These are phyloP conservation scores for Zootermopsis nevadensis DNA, from an alignment of 2,888 invertebrate species.

Conservation along the genomic window DNA sequence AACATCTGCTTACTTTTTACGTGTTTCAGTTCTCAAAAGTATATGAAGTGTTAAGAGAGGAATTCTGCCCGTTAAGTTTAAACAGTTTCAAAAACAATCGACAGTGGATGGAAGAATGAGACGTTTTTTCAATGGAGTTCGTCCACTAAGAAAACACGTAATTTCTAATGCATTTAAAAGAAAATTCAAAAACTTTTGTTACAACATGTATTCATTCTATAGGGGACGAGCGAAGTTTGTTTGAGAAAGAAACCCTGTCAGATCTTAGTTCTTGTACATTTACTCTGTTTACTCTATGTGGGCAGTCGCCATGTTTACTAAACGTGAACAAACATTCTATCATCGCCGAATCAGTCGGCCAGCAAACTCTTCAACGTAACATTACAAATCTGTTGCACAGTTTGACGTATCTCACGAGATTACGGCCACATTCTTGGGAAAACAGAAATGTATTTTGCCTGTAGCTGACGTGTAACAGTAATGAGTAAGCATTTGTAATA, in stretches of 20 bases:
- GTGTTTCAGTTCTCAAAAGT: too few relatives aligned
- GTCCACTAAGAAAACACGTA: not conserved
- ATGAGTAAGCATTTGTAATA: constrained; percentile 20
- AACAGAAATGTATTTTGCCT: constrained; percentile 6
- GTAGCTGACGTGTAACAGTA: not conserved
- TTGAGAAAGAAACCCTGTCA: not conserved
- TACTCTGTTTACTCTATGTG: constrained; percentile 2
- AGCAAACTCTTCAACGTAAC: not conserved
- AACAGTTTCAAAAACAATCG: not conserved
- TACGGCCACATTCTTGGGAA: not conserved
- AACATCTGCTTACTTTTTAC: too few relatives aligned
- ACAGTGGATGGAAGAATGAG: not conserved
- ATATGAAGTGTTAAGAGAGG: not conserved
- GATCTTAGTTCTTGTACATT: not conserved
- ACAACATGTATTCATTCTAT: not conserved
- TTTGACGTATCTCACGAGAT: not conserved
- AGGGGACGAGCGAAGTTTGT: not conserved
- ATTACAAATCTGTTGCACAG: not conserved
- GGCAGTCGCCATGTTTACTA: constrained; percentile 5
- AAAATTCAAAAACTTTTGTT: not conserved
- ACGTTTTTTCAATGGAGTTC: not conserved
- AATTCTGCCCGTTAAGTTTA: not conserved
- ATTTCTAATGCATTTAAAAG: not conserved
- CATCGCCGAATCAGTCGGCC: not conserved
- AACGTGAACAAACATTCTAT: constrained; percentile 24